phyloP scores from a whole-genome alignment of 1,140 invertebrate genomes.

The Wasmannia auropunctata region DNA sequence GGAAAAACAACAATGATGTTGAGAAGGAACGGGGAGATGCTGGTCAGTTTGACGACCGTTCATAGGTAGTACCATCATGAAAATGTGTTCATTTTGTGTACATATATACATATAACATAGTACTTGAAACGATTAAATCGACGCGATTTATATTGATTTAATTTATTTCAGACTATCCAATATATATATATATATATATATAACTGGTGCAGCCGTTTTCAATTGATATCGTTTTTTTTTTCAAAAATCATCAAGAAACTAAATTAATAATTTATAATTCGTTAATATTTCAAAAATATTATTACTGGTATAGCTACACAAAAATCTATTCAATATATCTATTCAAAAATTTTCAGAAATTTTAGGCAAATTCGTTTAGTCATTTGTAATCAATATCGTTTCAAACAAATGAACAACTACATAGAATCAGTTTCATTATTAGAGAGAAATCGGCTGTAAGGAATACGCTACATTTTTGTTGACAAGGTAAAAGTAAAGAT shows the following conservation, averaged over 20 bases:
- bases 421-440: neutral
- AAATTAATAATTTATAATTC: neutral
- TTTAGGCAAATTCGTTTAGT: neutral
- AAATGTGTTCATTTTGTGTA: constrained; percentile 72
- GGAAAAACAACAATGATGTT: neutral
- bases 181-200: neutral
- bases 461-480: neutral
- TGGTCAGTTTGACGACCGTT: neutral
- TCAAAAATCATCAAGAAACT: neutral
- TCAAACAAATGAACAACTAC: neutral
- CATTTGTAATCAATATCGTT: neutral
- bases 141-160: neutral
- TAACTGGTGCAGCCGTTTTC: neutral
- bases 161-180: constrained; percentile 16
- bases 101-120: constrained; percentile 9
- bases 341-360: no score
- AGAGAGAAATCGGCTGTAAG: neutral
- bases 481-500: constrained; percentile 1
- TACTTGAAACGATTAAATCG: neutral
- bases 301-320: neutral
- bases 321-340: neutral
- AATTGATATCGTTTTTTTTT: neutral
- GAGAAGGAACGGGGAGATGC: neutral
- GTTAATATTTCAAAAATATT: constrained; percentile 3
- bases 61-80: constrained; percentile 49